Percentiles rank a stretch among this genome's conserved stretches.
Evolutionary conservation across 2,888 invertebrate genomes (phyloP).

Genomic region (Perizoma affinitatum): DNA sequence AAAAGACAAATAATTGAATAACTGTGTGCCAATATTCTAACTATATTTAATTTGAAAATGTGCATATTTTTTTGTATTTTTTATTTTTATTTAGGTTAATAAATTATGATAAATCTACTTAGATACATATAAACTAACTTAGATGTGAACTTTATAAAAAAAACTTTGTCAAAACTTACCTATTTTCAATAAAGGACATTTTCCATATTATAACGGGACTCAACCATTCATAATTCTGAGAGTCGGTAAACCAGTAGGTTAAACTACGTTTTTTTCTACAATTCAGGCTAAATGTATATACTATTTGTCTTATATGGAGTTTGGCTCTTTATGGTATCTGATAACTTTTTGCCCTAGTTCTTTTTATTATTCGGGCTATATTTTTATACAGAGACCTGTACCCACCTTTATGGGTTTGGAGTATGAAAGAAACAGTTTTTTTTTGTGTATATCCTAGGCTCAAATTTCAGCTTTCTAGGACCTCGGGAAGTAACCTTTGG

Average conservation of each 20-base stretch:
- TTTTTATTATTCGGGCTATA: too few relatives aligned
- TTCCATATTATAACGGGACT: neutral
- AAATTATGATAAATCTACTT: slow-evolving; percentile 4
- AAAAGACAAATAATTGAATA: slow-evolving; percentile 14
- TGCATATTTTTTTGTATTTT: slow-evolving; percentile 19
- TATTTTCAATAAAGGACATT: neutral
- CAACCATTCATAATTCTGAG: slow-evolving; percentile 6
- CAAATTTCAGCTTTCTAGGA: too few relatives aligned
- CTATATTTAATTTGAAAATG: slow-evolving; percentile 7
- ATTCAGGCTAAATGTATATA: too few relatives aligned
- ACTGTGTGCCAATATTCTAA: slow-evolving; percentile 15
- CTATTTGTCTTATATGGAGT: too few relatives aligned
- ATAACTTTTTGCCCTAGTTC: too few relatives aligned
- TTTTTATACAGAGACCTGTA: too few relatives aligned
- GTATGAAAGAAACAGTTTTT: too few relatives aligned
- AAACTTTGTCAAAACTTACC: neutral
- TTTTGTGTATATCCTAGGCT: too few relatives aligned
- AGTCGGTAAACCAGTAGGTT: neutral
- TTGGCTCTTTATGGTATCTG: too few relatives aligned
- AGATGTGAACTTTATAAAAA: slow-evolving; percentile 29
- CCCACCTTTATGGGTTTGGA: too few relatives aligned
- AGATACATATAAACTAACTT: slow-evolving; percentile 5
- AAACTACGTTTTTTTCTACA: too few relatives aligned
- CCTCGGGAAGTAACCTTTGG: too few relatives aligned
- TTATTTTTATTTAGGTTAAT: slow-evolving; percentile 5